Conservation (phyloP, 2,888 invertebrate species). For the Chalcosyrphus nemorum region DNA sequence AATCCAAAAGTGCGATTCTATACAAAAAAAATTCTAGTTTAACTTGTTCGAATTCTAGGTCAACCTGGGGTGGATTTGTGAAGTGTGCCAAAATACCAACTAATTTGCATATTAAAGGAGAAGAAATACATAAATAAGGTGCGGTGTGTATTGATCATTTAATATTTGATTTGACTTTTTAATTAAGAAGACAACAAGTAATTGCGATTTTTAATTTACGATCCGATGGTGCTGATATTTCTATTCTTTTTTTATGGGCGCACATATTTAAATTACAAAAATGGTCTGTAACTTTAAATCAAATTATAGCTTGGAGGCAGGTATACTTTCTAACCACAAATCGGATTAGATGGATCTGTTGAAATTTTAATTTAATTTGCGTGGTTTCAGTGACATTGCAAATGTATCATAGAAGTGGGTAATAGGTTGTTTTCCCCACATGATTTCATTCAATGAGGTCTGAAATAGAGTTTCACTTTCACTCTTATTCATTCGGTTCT, state of each 20-base stretch:
- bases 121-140: not conserved
- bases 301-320: not conserved
- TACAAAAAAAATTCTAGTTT: constrained; percentile 12
- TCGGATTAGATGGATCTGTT: not conserved
- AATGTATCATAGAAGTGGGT: not conserved
- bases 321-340: not conserved
- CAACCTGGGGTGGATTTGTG: constrained; percentile 11
- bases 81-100: constrained; percentile 27
- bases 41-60: constrained; percentile 35
- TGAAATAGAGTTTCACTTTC: too few species aligned
- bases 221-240: not conserved
- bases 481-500: too few species aligned
- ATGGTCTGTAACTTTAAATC: not conserved
- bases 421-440: not conserved
- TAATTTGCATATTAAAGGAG: constrained; percentile 35
- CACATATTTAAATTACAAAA: not conserved
- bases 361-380: not conserved
- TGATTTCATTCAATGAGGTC: too few species aligned
- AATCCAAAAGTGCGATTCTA: not conserved
- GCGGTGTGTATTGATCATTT: constrained; percentile 7
- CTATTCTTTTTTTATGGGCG: constrained; percentile 1
- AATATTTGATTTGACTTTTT: not conserved
- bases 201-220: not conserved
- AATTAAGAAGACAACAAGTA: constrained; percentile 5
- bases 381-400: not conserved